Evolutionary conservation across 2,797 vertebrate genomes (phyloP).

Genomic region (Epinephelus coioides): DNA sequence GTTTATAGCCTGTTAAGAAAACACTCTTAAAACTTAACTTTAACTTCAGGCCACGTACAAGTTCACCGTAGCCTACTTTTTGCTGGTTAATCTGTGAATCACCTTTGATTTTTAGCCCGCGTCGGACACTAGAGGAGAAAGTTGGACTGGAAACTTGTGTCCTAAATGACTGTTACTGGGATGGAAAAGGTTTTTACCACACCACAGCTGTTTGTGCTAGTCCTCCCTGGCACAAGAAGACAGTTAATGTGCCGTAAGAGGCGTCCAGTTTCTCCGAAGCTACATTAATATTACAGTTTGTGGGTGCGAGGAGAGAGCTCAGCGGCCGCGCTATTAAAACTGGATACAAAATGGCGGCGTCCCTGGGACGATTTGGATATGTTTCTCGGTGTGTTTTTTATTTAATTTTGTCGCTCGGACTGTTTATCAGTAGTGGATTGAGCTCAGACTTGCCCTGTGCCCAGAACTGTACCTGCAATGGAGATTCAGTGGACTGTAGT

Average conservation of each 20-base stretch:
- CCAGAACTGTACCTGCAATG: constrained; percentile 89
- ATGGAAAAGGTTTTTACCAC: constrained; percentile 34
- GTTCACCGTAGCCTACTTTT: constrained; percentile 20
- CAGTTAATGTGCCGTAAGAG: constrained; percentile 49
- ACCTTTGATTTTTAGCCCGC: constrained; percentile 75
- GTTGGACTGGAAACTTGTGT: constrained; percentile 69
- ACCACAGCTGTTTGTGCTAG: background rate
- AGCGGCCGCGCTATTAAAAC: constrained; percentile 82
- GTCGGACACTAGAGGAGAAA: constrained; percentile 70
- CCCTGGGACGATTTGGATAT: constrained; percentile 81
- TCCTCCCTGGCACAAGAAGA: constrained; percentile 2
- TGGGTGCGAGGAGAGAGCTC: constrained; percentile 74
- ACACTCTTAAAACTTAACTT: constrained; percentile 18
- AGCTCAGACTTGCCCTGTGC: constrained; percentile 79
- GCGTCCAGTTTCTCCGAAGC: constrained; percentile 26
- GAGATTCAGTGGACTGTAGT: constrained; percentile 90
- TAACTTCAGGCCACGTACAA: constrained; percentile 30
- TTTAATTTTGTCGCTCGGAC: constrained; percentile 79
- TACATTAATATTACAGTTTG: constrained; percentile 65
- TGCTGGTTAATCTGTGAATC: constrained; percentile 57
- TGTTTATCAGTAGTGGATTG: constrained; percentile 63
- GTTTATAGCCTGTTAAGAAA: constrained; percentile 61
- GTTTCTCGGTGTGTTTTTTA: constrained; percentile 79
- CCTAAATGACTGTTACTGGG: constrained; percentile 59
- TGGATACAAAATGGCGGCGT: constrained; percentile 92